These are phyloP conservation scores for Drosophila sproati DNA, from an alignment of 1,140 invertebrate species.

Conservation along the genomic window DNA sequence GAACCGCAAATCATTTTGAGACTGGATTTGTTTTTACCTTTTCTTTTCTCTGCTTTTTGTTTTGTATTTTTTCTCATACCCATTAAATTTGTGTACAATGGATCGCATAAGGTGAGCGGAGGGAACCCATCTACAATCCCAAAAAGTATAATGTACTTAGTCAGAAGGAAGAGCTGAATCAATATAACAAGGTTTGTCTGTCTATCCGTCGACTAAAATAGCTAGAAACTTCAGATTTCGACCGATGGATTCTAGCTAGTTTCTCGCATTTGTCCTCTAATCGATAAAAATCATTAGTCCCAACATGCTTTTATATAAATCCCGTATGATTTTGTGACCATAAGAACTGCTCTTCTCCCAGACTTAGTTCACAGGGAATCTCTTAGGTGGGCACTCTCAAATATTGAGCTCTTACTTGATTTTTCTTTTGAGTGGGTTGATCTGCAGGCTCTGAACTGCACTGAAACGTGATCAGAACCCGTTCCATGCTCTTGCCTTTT, in stretches of 20 bases:
- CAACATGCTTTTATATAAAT: no score
- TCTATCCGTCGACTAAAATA: no score
- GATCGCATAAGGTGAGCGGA: neutral
- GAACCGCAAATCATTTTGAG: slow-evolving; percentile 77
- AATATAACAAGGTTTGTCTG: no score
- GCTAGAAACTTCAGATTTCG: no score
- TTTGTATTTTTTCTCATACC: neutral
- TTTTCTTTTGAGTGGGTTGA: neutral
- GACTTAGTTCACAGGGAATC: neutral
- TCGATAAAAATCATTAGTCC: no score
- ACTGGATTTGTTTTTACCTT: slow-evolving; percentile 60
- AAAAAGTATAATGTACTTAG: neutral
- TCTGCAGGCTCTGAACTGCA: slow-evolving; percentile 4
- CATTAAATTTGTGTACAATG: neutral
- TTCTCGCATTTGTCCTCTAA: no score
- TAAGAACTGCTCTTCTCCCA: no score
- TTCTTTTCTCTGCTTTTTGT: slow-evolving; percentile 15
- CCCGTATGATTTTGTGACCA: no score
- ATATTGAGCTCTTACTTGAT: neutral
- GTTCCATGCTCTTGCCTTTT: slow-evolving; percentile 39
- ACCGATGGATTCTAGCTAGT: no score
- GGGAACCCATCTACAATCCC: no score
- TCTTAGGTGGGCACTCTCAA: neutral
- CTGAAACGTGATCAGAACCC: slow-evolving; percentile 37
- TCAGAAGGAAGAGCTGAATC: no score